Conservation (phyloP, 1,140 invertebrate species). For the Apis mellifera region DNA sequence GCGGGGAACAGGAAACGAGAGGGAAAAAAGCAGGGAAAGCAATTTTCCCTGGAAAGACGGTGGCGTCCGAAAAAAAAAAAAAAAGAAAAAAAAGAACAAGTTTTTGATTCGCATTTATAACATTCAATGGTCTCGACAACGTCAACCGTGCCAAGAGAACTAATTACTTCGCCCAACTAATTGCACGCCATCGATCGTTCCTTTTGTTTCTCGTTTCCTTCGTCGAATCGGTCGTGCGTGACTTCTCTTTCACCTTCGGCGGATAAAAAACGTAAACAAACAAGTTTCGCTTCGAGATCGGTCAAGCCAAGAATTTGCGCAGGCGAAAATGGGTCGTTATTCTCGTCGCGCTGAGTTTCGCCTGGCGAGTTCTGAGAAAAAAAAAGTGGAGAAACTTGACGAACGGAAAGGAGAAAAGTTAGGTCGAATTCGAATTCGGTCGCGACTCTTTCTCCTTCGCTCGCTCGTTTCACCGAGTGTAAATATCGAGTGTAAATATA, state of each 20-base stretch:
- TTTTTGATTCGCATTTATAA: neutral
- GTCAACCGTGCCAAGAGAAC: neutral
- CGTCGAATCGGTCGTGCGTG: neutral
- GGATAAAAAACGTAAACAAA: neutral
- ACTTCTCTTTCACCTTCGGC: neutral
- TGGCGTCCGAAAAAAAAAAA: neutral
- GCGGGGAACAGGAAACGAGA: neutral
- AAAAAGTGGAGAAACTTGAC: conserved; percentile 59
- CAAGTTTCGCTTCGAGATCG: neutral
- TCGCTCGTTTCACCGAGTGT: too few species aligned
- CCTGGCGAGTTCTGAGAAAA: neutral
- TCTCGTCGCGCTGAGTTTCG: conserved; percentile 1
- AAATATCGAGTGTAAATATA: too few species aligned
- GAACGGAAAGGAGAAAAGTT: conserved; percentile 51
- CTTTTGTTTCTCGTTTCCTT: neutral
- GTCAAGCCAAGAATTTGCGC: conserved; percentile 33
- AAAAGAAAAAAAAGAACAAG: neutral
- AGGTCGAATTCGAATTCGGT: conserved; percentile 42
- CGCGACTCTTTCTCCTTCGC: too few species aligned
- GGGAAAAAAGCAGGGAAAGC: neutral
- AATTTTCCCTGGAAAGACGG: neutral
- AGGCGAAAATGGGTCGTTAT: conserved; percentile 28
- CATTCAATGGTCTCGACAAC: neutral
- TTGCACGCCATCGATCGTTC: neutral
- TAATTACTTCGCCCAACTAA: conserved; percentile 34